phyloP scores from a whole-genome alignment of 1,140 invertebrate genomes.

The Chironomus striatipennis region DNA sequence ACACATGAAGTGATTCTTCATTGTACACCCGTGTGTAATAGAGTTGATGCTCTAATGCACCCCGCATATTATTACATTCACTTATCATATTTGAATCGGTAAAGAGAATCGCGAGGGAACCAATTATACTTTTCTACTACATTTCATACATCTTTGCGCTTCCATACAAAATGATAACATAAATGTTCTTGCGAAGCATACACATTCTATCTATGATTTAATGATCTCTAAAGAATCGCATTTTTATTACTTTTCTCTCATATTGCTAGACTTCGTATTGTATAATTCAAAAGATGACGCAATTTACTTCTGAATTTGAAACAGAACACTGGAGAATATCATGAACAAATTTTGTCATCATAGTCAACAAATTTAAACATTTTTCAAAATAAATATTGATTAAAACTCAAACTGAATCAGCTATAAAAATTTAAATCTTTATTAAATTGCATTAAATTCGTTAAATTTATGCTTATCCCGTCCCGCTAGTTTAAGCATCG shows the following conservation, averaged over 20 bases:
- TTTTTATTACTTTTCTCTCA: neutral
- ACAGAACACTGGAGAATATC: too few species aligned
- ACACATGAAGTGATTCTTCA: slow-evolving; percentile 19
- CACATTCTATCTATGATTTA: neutral
- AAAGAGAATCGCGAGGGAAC: slow-evolving; percentile 17
- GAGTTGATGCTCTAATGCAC: slow-evolving; percentile 10
- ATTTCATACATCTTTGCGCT: neutral
- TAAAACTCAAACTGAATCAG: too few species aligned
- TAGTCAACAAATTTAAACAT: too few species aligned
- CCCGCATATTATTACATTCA: slow-evolving; percentile 1
- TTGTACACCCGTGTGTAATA: slow-evolving; percentile 1
- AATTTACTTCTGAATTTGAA: too few species aligned
- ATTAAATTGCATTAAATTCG: too few species aligned
- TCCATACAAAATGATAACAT: neutral
- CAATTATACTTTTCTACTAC: slow-evolving; percentile 21
- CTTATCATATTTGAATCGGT: neutral
- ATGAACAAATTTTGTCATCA: too few species aligned
- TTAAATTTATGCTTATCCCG: too few species aligned
- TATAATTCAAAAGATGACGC: too few species aligned
- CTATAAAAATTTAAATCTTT: too few species aligned
- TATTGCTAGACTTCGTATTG: too few species aligned
- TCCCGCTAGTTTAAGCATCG: too few species aligned
- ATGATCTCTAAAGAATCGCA: slow-evolving; percentile 3
- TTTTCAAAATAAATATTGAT: too few species aligned
- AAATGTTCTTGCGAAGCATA: neutral